Evolutionary conservation across 2,888 invertebrate species (phyloP), one percentile per base, ranked within the genome.

Genomic region (Drosophila koepferae): DNA sequence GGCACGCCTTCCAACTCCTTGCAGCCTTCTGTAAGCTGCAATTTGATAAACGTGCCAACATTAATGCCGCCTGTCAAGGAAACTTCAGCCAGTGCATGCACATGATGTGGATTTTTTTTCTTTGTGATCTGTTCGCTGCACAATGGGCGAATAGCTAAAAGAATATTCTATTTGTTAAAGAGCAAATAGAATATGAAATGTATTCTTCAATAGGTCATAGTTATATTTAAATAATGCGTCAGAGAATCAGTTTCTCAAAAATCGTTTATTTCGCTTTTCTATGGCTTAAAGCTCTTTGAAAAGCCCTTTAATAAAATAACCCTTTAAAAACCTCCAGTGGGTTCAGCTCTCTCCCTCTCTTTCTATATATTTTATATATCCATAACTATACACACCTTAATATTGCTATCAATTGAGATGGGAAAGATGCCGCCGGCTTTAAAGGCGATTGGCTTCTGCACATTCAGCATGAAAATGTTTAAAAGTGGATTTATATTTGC

Each of bases 21-120:
- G 56, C 53, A 18, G 60, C 34, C 49, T 20, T n/a, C 62, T 71
- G 64, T 71, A 67, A 76, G 63, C 76, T 77, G 74, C 79, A 87
- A 82, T 85, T 85, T 81, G 80, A 82, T 80, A 82, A 86, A 81
- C 81, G 85, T 80, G 88, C 75, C 75, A 68, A 68, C 85, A 82
- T 76, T 85, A 82, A 77, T 76, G 85, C 67, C 55, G 76, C 56
- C 71, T 80, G 63, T 72, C 74, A 74, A 79, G 75, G 75, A 69
- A 73, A 75, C 62, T 70, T 10, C 38, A 23, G 38, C 23, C 23
- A 31, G n/a, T 23, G 43, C 38, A n/a, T 63, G 14, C 28, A 72
- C 51, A 53, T 56, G 54, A 63, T 66, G 65, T 64, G 12, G 16
- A 53, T 46, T 12, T 28, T 70, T 14, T 38, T 38, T 31, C n/a